Evolutionary conservation across 1,140 invertebrate species (phyloP), one percentile per base, ranked within the genome.

Genomic region (Aricia agestis): DNA sequence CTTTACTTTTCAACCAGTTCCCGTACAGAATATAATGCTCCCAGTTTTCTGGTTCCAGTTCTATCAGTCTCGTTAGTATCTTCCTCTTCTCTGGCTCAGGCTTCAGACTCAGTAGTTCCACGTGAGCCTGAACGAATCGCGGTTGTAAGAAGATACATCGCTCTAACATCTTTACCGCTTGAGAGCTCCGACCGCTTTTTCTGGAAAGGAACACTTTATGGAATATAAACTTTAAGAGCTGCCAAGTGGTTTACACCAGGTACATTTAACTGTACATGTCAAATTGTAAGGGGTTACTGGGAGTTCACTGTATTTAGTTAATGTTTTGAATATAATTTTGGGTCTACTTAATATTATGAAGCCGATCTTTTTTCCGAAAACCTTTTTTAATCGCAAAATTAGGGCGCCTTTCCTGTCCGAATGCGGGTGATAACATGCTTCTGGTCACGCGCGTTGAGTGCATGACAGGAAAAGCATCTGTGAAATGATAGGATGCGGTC

Each of bases 21-120:
- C 94, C 95, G 81, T 94, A 95, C 73, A 95, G 90, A 2, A 94
- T 92, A 42, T 94, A 93, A 83, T 95, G 94, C 82, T 95, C 94
- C 76, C 94, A 94, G 78, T 94, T 94, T 72, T 91, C 90, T 0
- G 94, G 94, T 74, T 95, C 94, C 17, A 95, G 76, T 18, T 92
- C 85, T 15, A 95, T 91, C 10, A 95, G 93, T 78, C 93, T 86
- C 81, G 91, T 74, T 93, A 89, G 52, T 93, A 92, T 71, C 78
- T 80, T 41, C 91, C 92, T 66, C 93, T 93, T 86, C 19, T 93
- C 92, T 57, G 84, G 77, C 73, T 94, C 93, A 2, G 92, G 92
- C 67, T 89, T 90, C 67, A 95, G 82, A 72, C 93, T 92, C 13
- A 95, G 92, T 19, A 96, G 80, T 71, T 95, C 93, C 71, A 95